A percentile compares a stretch with the other conserved stretches of the same genome.
Evolutionary conservation across 2,113 vertebrate genomes (phyloP).

Genomic region (Cynoglossus semilaevis): DNA sequence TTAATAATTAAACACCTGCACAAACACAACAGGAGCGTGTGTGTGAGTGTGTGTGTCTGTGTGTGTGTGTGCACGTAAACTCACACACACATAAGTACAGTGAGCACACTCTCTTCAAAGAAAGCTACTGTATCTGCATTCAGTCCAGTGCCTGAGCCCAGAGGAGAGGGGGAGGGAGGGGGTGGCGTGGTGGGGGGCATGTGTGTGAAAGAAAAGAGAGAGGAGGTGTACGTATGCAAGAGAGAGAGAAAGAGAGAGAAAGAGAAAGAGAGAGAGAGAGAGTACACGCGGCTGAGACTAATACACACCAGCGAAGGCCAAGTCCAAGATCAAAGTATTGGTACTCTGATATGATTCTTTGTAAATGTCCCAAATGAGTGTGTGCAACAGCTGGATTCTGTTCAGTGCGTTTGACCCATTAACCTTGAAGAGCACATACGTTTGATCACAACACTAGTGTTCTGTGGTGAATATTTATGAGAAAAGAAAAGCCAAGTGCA

Average conservation of each 20-base stretch:
- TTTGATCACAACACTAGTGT: conserved; percentile 55
- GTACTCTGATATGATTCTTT: conserved; percentile 69
- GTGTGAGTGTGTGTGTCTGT: conserved; percentile 13
- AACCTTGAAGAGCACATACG: conserved; percentile 63
- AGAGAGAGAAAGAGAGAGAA: conserved; percentile 8
- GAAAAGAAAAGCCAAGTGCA: conserved; percentile 12
- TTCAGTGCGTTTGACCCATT: conserved; percentile 71
- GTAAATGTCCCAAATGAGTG: conserved; percentile 70
- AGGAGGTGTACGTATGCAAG: no score
- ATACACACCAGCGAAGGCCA: conserved; percentile 63
- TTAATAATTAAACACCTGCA: conserved; percentile 67
- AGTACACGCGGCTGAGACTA: neutral
- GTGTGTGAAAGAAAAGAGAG: conserved; percentile 1
- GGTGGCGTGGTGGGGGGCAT: conserved; percentile 2
- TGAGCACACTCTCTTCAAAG: conserved; percentile 63
- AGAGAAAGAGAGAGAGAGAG: conserved; percentile 8
- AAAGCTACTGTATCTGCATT: conserved; percentile 53
- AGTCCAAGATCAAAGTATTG: conserved; percentile 69
- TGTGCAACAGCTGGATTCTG: conserved; percentile 66
- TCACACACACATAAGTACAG: neutral
- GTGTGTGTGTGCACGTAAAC: neutral
- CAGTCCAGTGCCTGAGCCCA: conserved; percentile 45
- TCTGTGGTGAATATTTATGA: conserved; percentile 57
- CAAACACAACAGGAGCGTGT: conserved; percentile 15
- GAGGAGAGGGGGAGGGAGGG: conserved; percentile 37